Conservation (phyloP, 2,113 vertebrate genomes). For the Bubo bubo region DNA sequence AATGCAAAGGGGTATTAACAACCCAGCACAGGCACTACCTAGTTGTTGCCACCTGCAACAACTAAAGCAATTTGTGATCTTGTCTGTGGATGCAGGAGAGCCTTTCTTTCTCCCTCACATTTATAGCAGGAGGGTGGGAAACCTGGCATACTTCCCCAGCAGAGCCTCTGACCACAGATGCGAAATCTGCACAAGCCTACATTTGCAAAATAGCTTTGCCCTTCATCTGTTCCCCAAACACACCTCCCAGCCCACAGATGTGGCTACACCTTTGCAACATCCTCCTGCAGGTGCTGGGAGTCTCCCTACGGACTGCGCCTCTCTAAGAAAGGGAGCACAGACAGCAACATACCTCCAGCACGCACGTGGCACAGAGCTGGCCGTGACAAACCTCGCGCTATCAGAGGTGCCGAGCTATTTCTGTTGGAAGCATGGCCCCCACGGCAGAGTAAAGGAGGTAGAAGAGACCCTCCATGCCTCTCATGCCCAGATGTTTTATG, state of each 20-base stretch:
- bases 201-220: not conserved
- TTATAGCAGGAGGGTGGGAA: not conserved
- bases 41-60: not conserved
- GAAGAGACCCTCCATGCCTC: not conserved
- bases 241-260: not conserved
- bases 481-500: not conserved
- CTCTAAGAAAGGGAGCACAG: not conserved
- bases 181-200: not conserved
- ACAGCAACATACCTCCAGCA: not conserved
- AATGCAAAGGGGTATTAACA: not conserved
- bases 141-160: not conserved
- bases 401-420: not conserved
- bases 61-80: not conserved
- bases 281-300: not conserved
- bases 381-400: rapidly evolving
- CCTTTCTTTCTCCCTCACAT: not conserved
- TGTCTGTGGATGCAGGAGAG: not conserved
- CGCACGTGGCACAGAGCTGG: rapidly evolving
- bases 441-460: not conserved
- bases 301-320: not conserved
- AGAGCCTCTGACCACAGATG: not conserved
- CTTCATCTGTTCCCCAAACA: not conserved
- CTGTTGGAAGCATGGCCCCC: not conserved
- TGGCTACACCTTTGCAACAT: not conserved
- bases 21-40: not conserved